Base-by-base conservation (phyloP, 2,888 invertebrate genomes). In the Hydroisotoma schaefferi region DNA sequence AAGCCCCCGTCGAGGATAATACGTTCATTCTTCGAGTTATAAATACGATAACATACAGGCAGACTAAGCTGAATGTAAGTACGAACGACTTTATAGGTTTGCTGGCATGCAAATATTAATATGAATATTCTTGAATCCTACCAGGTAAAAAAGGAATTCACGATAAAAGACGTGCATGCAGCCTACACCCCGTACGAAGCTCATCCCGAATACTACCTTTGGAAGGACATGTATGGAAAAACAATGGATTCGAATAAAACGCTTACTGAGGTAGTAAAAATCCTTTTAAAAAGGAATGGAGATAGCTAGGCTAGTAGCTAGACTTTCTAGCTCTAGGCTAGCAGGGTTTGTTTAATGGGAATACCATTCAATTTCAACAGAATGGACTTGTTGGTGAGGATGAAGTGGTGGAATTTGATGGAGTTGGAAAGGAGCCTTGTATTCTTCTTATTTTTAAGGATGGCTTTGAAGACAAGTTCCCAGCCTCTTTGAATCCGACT, bases 391-490 rank as follows among this genome's bases (percentile, higher is more conserved):
- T 64, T 20, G 27, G 57, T 2, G 25, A 40, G 26, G 61, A 64
- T 20, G 61, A 64, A 43, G 57, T 58, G 2, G 28, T 64, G 15
- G 64, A 64, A 48, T 64, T 64, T 53, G 55, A 61, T 52, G 64
- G 64, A 4, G 58, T 58, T 44, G 25, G 57, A 43, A 48, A 55
- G 48, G 43, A 55, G 3, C 64, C 64, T 3, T 53, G 51, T 4
- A 55, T 64, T 33, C 43, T 64, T 12, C 37, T 61, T 1, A 52
- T 61, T 23, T 64, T 64, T 53, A 37, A 58, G 25, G 64, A 61
- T 46, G 64, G 64, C 1, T 61, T 61, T 43, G 60, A 61, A 55
- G 57, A 56, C 26, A 55, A 61, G 2, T 46, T 43, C 18, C 55
- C 60, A 2, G 23, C 54, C 2, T 56, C 63, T 2, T 25, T 63